phyloP scores from a whole-genome alignment of 2,888 invertebrate species.

The Uropetala carovei region DNA sequence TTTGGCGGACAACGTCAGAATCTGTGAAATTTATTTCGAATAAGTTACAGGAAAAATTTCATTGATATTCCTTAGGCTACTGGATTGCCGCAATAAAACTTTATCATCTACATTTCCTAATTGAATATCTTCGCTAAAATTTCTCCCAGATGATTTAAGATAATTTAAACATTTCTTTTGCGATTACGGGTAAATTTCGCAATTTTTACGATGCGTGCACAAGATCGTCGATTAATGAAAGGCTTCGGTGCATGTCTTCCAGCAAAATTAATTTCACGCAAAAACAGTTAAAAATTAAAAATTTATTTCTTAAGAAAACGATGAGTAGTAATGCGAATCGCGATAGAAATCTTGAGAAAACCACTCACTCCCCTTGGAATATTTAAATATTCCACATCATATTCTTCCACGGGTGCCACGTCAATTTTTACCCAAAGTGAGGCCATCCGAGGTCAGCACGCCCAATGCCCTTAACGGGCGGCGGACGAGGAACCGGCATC shows the following conservation, averaged over 20 bases:
- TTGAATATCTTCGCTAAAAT: not conserved
- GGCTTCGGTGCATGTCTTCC: not conserved
- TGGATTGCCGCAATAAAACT: not conserved
- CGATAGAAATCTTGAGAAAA: not conserved
- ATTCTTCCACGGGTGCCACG: not conserved
- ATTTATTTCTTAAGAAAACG: not conserved
- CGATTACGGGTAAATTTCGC: too few relatives aligned
- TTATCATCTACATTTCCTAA: not conserved
- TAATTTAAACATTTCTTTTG: not conserved
- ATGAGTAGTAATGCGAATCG: not conserved
- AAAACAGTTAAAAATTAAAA: not conserved
- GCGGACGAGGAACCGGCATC: not conserved
- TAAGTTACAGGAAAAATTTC: not conserved
- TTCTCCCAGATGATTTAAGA: not conserved
- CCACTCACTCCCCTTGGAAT: not conserved
- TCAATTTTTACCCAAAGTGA: not conserved
- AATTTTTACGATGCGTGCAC: not conserved
- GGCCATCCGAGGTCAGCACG: not conserved
- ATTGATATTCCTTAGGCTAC: not conserved
- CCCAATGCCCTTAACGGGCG: not conserved
- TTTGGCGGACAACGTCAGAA: not conserved
- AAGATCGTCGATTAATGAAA: not conserved
- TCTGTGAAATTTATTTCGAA: too few relatives aligned
- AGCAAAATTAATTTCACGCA: not conserved
- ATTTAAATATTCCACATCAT: not conserved